Base-by-base conservation (phyloP, 2,888 invertebrate genomes). In the Lasioglossum calceatum region DNA sequence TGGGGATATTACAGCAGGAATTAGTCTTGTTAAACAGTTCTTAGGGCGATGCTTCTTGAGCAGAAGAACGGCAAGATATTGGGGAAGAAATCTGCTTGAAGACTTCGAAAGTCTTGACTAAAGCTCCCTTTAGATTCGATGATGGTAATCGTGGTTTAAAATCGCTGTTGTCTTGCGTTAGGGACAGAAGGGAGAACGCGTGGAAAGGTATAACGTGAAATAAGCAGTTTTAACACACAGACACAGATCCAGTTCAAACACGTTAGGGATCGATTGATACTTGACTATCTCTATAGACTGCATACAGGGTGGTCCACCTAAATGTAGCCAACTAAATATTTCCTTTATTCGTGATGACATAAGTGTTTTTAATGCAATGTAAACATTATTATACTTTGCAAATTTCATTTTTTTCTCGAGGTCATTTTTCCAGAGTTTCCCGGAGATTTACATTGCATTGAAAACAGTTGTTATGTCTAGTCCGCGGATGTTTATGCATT, bases 121-220 rank as follows among this genome's bases (percentile, higher is more conserved):
- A 27, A 70, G 67, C 77, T 71, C 67, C 39, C 70, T 54, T 54
- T 39, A 70, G 77, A 47, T 54, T 77, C 50, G 47, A 70, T 50
- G 77, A 36, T 39, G 47, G 70, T 54, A 50, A 77, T 77, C 70
- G 10, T 39, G n/a, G 47, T 50, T 77, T 77, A 70, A 39, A 47
- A 5, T 39, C 77, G 16, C 47, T 27, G 50, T 19, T n/a, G 36
- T 67, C 23, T 67, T 19, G n/a, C 58, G 0, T 61, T 36, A 27
- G 70, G 12, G n/a, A 19, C 42, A 23, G n/a, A 70, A 47, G 77
- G 70, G 36, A 50, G 73, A 19, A 47, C 47, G 19, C 47, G 47
- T 7, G 19, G 47, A 32, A 23, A 27, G 10, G 32, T 32, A 10
- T 73, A 32, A 50, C 23, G 36, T 50, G 50, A 47, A 73, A 36